These are phyloP conservation scores for Passer domesticus DNA, from an alignment of 2,113 vertebrate genomes.

Conservation along the genomic window DNA sequence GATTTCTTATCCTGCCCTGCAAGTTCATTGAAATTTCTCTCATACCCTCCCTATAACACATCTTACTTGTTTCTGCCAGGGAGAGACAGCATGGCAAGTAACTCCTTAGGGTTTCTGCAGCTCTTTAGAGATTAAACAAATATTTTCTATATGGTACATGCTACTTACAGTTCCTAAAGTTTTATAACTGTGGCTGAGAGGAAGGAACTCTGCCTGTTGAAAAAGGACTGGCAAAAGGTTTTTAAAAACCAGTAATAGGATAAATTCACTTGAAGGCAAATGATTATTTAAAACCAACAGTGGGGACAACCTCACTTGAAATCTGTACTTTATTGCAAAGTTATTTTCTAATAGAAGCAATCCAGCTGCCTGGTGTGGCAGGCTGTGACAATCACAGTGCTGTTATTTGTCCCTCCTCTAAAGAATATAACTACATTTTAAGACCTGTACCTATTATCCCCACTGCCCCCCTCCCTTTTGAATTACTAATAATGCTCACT, in stretches of 20 bases:
- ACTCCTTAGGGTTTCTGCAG: not conserved
- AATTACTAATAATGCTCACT: not conserved
- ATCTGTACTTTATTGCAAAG: not conserved
- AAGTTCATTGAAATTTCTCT: not conserved
- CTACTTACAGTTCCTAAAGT: not conserved
- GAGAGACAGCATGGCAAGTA: not conserved
- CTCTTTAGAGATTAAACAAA: not conserved
- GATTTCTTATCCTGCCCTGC: not conserved
- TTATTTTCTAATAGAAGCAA: not conserved
- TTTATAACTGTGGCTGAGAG: not conserved
- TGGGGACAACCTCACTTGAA: not conserved
- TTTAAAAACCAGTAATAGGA: not conserved
- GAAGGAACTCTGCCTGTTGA: not conserved
- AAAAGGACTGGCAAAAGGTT: not conserved
- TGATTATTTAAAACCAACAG: not conserved
- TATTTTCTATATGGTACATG: not conserved
- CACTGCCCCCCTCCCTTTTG: not conserved
- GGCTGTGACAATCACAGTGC: not conserved
- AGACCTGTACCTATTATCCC: not conserved
- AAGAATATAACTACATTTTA: not conserved
- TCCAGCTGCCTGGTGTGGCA: not conserved
- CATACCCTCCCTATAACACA: not conserved
- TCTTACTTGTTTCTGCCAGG: not conserved
- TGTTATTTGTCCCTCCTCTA: not conserved
- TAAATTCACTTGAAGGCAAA: not conserved